Evolutionary conservation across 2,888 invertebrate species (phyloP).

Genomic region (Pseudococcus viburni): DNA sequence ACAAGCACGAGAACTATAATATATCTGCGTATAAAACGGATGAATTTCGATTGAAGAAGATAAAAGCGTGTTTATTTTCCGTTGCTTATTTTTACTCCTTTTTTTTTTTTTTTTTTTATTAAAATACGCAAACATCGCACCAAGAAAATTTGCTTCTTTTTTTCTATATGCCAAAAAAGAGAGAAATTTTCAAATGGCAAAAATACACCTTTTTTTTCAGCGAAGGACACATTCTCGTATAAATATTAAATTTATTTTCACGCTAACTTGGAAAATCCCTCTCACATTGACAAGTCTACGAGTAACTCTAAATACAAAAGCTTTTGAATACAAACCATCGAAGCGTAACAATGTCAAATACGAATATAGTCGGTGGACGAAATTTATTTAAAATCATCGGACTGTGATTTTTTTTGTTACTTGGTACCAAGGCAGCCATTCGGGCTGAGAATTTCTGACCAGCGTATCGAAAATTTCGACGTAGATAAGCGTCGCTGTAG

Average conservation of each 20-base stretch:
- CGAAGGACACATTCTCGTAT: background rate
- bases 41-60: background rate
- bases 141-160: background rate
- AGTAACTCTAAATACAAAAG: slow-evolving; percentile 1
- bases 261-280: slow-evolving; percentile 24
- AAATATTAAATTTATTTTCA: slow-evolving; percentile 39
- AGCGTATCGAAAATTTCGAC: slow-evolving; percentile 31
- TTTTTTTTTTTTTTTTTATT: background rate
- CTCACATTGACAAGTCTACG: background rate
- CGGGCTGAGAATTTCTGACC: background rate
- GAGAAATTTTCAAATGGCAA: background rate
- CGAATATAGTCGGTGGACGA: background rate
- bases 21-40: background rate
- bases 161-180: background rate
- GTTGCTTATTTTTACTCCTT: no score
- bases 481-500: slow-evolving; percentile 8
- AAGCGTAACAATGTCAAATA: slow-evolving; percentile 43
- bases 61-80: background rate
- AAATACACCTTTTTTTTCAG: background rate
- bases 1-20: background rate
- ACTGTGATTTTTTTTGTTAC: slow-evolving; percentile 30
- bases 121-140: background rate
- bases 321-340: slow-evolving; percentile 38
- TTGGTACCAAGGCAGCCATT: background rate
- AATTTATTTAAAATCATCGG: slow-evolving; percentile 31